Conservation (phyloP, 2,113 vertebrate species). For the Grus americana region DNA sequence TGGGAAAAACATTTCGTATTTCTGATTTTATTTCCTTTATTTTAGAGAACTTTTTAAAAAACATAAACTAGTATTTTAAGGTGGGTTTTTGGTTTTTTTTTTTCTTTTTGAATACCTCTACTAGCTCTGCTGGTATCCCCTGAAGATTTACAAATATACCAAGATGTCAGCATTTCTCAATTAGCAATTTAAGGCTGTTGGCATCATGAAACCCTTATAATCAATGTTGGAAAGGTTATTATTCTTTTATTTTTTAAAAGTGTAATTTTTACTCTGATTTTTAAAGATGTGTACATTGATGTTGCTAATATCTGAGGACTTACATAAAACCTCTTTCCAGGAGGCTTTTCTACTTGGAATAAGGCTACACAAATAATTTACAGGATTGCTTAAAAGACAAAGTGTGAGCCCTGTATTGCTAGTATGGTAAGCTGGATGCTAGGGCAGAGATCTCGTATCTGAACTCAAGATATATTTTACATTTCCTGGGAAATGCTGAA, state of each 20-base stretch:
- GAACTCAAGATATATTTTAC: neutral
- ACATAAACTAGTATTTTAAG: neutral
- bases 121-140: neutral
- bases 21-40: neutral
- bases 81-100: neutral
- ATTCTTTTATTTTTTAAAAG: neutral
- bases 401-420: neutral
- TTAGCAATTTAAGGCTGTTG: neutral
- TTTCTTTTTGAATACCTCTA: neutral
- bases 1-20: neutral
- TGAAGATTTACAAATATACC: neutral
- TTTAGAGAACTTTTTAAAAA: neutral
- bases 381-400: neutral
- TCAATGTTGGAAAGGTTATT: neutral
- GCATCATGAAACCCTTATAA: neutral
- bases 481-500: neutral
- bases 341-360: neutral
- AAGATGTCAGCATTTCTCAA: neutral
- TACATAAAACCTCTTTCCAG: neutral
- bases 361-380: neutral
- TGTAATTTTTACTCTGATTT: neutral
- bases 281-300: neutral
- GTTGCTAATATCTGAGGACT: neutral
- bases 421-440: neutral
- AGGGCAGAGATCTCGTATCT: neutral